These are phyloP conservation scores for Lochmaea crataegi DNA, from an alignment of 2,888 invertebrate species.

Conservation along the genomic window DNA sequence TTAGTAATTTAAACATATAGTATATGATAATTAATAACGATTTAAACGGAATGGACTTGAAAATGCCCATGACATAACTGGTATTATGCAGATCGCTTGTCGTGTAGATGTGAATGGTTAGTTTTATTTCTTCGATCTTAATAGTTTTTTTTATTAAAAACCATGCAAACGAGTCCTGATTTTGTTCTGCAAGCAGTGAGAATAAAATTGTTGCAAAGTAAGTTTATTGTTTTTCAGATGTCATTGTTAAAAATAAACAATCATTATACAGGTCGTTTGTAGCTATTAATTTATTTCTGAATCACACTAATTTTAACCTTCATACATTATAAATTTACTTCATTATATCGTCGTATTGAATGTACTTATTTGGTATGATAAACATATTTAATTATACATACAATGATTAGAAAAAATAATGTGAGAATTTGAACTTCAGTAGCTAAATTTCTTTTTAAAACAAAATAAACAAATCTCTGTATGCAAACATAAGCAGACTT, in stretches of 20 bases:
- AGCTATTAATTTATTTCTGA: conserved; percentile 1
- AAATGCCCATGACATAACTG: conserved; percentile 26
- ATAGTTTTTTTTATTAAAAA: conserved; percentile 14
- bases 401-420: background rate
- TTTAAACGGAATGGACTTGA: conserved; percentile 28
- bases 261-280: background rate
- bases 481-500: too few relatives aligned
- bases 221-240: conserved; percentile 20
- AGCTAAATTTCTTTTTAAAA: background rate
- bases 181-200: conserved; percentile 25
- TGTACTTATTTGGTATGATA: background rate
- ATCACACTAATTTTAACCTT: conserved; percentile 7
- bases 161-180: conserved; percentile 22
- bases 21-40: conserved; percentile 25
- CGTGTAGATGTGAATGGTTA: conserved; percentile 26
- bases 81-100: conserved; percentile 19
- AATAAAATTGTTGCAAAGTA: conserved; percentile 27
- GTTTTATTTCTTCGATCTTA: conserved; percentile 16
- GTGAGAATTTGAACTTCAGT: background rate
- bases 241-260: conserved; percentile 8
- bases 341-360: background rate
- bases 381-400: background rate
- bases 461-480: too few relatives aligned
- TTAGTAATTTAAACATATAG: conserved; percentile 22
- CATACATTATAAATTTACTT: conserved; percentile 7